Evolutionary conservation across 2,113 vertebrate species (phyloP), one percentile per base, ranked within the genome.

Genomic region (Laticauda colubrina): DNA sequence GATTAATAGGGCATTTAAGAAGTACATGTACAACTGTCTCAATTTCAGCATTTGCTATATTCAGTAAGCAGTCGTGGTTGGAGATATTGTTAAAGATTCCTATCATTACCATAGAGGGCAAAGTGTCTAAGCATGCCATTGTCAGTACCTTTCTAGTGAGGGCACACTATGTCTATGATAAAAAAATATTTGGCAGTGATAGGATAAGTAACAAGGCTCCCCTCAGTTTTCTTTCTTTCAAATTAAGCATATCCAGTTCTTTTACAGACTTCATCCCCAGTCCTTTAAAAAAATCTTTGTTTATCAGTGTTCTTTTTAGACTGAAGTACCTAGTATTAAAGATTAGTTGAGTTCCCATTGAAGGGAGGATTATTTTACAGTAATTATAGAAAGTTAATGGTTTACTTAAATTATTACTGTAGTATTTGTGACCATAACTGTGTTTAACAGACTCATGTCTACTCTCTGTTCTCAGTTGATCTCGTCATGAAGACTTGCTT

Each of bases 401-500:
- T 39, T 61, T 39, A 39, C 24, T 29, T 59, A 1, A 89, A 57
- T 89, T 89, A 12, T 56, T 39, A 39, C 56, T 75, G 43, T 24
- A 51, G 34, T 20, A 20, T 29, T n/a, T 10, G 85, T 87, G n/a
- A 23, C 86, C 23, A 5, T 48, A 45, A 4, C 5, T 89, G 20
- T 24, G 0, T 0, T 92, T 96, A 75, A 94, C 43, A 94, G 15
- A 51, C 61, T 87, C 95, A 61, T 1, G 69, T 88, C 56, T 34
- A 23, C 3, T 53, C 5, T 57, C 26, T 56, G 26, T 81, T 93
- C 92, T 87, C 95, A 99, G 99, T 99, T 94, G 99, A 99, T 96
- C 98, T 99, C 29, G 98, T 99, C 0, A 99, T 99, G 97, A 98
- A 99, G 95, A 99, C 99, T 10, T 98, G 99, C 90, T 95, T 98